Evolutionary conservation across 30 jellyfish, hydroid and myxozoan genomes (phyloP).

Genomic region (Turritopsis dohrnii): DNA sequence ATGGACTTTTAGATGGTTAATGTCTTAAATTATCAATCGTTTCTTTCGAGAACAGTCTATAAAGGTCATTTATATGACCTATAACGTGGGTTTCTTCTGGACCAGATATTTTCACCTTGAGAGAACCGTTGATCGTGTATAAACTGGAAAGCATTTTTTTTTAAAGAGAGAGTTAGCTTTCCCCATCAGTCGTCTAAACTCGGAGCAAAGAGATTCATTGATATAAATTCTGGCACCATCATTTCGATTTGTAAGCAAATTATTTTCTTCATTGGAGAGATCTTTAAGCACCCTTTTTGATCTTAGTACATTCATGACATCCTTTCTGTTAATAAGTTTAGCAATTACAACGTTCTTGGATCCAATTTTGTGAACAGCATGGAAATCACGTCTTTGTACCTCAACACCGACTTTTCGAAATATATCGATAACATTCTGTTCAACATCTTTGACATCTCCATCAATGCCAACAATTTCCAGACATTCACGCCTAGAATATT

Average conservation of each 20-base stretch:
- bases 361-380: slow-evolving; percentile 2
- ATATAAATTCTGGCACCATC: no score
- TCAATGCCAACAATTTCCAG: background rate
- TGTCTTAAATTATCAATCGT: no score
- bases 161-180: no score
- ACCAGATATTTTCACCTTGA: no score
- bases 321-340: background rate
- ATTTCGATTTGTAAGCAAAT: no score
- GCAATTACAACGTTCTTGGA: background rate
- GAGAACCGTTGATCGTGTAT: no score
- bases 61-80: no score
- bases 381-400: background rate
- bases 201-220: no score
- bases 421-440: background rate
- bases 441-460: background rate
- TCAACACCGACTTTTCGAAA: background rate
- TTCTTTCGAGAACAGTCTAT: no score
- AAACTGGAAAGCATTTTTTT: background rate
- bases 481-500: background rate
- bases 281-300: background rate
- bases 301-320: background rate
- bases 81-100: no score
- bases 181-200: no score
- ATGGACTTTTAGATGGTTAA: no score
- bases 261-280: background rate